A percentile compares a stretch with the other conserved stretches of the same genome.
These are phyloP conservation scores for Phaetusa simplex DNA, from an alignment of 2,113 vertebrate genomes.

Conservation along the genomic window DNA sequence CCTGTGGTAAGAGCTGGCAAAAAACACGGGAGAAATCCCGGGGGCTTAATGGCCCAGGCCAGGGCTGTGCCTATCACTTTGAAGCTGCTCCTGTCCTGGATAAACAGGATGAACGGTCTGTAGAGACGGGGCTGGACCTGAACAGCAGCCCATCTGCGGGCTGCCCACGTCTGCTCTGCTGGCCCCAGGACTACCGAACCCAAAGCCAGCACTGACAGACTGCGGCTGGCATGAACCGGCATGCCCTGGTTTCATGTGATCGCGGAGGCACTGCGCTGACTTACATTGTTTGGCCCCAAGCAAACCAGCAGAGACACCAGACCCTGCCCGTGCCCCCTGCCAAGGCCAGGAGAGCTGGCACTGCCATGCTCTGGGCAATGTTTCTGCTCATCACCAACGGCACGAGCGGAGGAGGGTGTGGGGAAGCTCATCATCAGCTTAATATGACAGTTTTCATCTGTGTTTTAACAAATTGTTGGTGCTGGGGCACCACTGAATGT, in stretches of 20 bases:
- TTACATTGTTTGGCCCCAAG: not conserved
- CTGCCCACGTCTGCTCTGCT: not conserved
- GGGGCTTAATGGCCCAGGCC: not conserved
- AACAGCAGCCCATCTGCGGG: not conserved
- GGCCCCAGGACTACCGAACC: not conserved
- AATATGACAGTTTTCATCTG: not conserved
- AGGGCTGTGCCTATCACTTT: not conserved
- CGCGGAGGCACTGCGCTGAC: not conserved
- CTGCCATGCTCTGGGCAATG: not conserved
- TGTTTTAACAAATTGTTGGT: not conserved
- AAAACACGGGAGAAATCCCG: not conserved
- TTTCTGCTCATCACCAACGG: not conserved
- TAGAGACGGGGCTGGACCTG: not conserved
- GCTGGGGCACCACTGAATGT: not conserved
- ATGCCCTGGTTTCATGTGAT: not conserved
- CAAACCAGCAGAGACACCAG: not conserved
- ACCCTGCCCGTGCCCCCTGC: not conserved
- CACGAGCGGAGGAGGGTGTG: not conserved
- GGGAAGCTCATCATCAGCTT: not conserved
- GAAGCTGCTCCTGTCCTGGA: not conserved
- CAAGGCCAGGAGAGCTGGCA: not conserved
- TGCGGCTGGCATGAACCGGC: not conserved
- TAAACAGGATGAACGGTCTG: not conserved
- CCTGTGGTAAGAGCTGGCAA: not conserved
- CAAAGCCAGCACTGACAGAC: not conserved